These are phyloP conservation scores for Ciconia maguari DNA, from an alignment of 2,113 vertebrate species.

Conservation along the genomic window DNA sequence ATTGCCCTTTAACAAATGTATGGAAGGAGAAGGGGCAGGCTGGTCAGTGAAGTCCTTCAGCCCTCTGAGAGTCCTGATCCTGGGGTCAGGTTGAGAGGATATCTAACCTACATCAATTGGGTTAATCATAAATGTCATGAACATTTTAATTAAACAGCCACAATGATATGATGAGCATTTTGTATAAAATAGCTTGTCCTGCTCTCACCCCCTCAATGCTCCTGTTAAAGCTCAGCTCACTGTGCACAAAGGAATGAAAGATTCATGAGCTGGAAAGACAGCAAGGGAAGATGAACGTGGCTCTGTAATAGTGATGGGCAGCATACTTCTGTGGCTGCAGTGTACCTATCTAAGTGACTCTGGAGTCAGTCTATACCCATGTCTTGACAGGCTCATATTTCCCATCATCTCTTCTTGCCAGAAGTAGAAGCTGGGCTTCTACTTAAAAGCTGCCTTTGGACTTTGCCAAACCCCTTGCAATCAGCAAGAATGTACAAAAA, in stretches of 20 bases:
- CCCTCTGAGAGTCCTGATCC: background rate
- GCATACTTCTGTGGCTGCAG: background rate
- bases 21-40: background rate
- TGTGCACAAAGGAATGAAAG: background rate
- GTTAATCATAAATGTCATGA: background rate
- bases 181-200: background rate
- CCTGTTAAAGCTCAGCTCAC: background rate
- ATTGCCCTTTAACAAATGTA: background rate
- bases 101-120: background rate
- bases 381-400: background rate
- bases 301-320: background rate
- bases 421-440: background rate
- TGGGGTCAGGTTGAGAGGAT: background rate
- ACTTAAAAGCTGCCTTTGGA: background rate
- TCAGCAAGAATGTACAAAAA: background rate
- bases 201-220: background rate
- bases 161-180: background rate
- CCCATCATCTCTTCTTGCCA: background rate
- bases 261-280: conserved; percentile 7
- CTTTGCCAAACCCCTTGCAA: background rate
- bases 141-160: background rate
- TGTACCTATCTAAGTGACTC: background rate
- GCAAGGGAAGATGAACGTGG: background rate
- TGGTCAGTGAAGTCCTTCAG: background rate
- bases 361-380: background rate